phyloP scores from a whole-genome alignment of 1,140 invertebrate species.

The Pseudomyrmex dendroicus region DNA sequence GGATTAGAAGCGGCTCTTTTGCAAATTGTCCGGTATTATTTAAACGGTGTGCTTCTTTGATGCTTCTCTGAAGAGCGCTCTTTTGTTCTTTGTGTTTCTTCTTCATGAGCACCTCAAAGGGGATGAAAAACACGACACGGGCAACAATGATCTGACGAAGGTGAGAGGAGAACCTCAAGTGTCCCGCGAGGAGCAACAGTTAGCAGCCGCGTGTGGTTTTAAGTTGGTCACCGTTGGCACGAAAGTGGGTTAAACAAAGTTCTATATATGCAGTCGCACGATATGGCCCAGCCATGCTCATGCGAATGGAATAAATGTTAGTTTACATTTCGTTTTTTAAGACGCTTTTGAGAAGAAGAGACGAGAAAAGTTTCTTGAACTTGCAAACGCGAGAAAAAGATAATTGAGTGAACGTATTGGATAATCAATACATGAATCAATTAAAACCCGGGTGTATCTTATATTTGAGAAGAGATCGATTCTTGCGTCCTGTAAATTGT shows the following conservation, averaged over 20 bases:
- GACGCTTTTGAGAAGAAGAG: not conserved
- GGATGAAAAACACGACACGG: conserved; percentile 53
- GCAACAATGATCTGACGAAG: conserved; percentile 15
- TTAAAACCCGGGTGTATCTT: too few species aligned
- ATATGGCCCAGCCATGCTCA: not conserved
- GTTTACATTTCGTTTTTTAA: not conserved
- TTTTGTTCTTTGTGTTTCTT: conserved; percentile 66
- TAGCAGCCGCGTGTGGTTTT: conserved; percentile 71
- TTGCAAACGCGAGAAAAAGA: not conserved
- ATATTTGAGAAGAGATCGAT: not conserved
- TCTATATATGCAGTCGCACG: conserved; percentile 54
- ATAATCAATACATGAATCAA: too few species aligned
- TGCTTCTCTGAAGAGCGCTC: conserved; percentile 58
- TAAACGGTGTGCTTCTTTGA: conserved; percentile 53
- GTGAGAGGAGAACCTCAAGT: conserved; percentile 41
- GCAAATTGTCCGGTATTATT: conserved; percentile 53
- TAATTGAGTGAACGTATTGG: too few species aligned
- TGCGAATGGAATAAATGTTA: not conserved
- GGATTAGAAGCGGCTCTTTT: conserved; percentile 37
- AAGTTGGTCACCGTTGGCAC: conserved; percentile 73
- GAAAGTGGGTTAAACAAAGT: conserved; percentile 83
- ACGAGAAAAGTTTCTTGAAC: not conserved
- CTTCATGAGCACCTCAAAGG: conserved; percentile 69
- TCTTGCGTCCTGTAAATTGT: too few species aligned
- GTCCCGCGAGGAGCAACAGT: conserved; percentile 66